Percentiles rank a stretch among this genome's conserved stretches.
phyloP scores from a whole-genome alignment of 2,888 invertebrate species.

The Nebria brevicollis region DNA sequence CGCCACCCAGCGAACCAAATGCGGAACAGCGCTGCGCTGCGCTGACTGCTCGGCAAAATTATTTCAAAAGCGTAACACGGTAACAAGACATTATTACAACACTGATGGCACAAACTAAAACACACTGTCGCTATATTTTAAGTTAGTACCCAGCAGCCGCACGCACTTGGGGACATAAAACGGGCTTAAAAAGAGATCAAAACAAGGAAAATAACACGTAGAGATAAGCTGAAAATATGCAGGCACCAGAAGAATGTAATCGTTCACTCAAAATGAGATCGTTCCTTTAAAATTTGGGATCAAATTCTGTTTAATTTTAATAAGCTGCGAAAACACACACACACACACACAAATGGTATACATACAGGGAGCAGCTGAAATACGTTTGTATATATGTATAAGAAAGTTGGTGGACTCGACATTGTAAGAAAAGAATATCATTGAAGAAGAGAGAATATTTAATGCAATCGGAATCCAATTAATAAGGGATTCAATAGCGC shows the following conservation, averaged over 20 bases:
- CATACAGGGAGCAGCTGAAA: neutral
- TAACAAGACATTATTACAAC: constrained; percentile 39
- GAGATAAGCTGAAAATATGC: constrained; percentile 47
- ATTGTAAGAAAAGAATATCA: constrained; percentile 3
- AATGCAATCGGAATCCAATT: constrained; percentile 29
- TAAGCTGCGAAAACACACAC: neutral
- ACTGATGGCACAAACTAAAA: constrained; percentile 45
- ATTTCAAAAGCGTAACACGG: constrained; percentile 30
- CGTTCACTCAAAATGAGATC: constrained; percentile 1
- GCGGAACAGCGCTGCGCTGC: neutral
- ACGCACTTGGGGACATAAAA: constrained; percentile 37
- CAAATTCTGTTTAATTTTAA: neutral
- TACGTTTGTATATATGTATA: no score
- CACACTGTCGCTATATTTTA: constrained; percentile 45
- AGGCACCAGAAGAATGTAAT: constrained; percentile 41
- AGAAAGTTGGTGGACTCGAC: neutral
- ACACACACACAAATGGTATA: neutral
- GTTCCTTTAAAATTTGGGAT: constrained; percentile 20
- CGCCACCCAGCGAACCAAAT: neutral
- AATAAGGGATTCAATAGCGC: constrained; percentile 19
- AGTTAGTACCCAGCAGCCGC: constrained; percentile 26
- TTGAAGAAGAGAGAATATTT: constrained; percentile 12
- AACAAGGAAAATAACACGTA: constrained; percentile 45
- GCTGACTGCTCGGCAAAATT: constrained; percentile 20
- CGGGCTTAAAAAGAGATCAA: constrained; percentile 47